Evolutionary conservation across 2,888 invertebrate species (phyloP), one percentile per base, ranked within the genome.

Genomic region (Acronicta aceris): DNA sequence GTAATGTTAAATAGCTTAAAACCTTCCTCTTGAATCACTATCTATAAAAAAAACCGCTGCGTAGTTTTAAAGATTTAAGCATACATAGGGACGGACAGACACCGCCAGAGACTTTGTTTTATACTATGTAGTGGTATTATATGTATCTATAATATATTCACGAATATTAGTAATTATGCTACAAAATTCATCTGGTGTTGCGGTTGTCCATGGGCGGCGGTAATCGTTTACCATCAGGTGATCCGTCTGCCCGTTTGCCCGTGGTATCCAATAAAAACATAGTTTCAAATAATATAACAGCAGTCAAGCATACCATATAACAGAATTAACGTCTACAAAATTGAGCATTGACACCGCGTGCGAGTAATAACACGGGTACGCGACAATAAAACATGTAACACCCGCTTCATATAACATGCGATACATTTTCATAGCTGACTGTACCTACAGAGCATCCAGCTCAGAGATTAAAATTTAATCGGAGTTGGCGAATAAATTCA

Each of bases 271-370:
- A n/a, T n/a, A n/a, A n/a, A n/a, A n/a, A n/a, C n/a, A n/a, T 2
- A 36, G n/a, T 62, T 36, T 2, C 9, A 57, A 42, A 68, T 33
- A 57, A 54, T 43, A 51, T 15, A 68, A 49, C 45, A 53, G 25
- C 49, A 55, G 49, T 43, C 33, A 49, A 60, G 43, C 56, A 50
- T 30, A 33, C 12, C 30, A 59, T 69, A 46, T 56, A 30, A 70
- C 25, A n/a, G 50, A 48, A 65, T 52, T 47, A 55, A 69, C 16
- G 59, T 57, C 48, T 51, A 52, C 54, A 65, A 66, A 75, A 65
- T 65, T 63, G 59, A 54, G 69, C 64, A 70, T 70, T 70, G 65
- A 65, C 70, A 65, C 70, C 59, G 70, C 60, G 56, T 58, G 66
- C 61, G 49, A 47, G 73, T 64, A 69, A 65, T 65, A 64, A 66